phyloP scores from a whole-genome alignment of 2,113 vertebrate species.

The Cranoglanis bouderius region DNA sequence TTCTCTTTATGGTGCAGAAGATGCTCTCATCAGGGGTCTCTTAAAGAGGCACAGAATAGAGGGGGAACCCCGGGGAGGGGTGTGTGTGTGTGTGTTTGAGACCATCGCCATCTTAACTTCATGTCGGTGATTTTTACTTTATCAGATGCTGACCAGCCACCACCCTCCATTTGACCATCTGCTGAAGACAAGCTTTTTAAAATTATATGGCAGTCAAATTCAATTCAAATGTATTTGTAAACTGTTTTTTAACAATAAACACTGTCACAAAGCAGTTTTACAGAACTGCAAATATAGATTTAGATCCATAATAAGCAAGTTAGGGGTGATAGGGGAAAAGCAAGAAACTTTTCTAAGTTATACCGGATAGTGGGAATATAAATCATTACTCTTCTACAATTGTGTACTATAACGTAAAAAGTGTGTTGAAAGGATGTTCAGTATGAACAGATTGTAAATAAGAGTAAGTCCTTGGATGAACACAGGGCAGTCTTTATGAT shows the following conservation, averaged over 20 bases:
- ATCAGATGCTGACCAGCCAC: conserved; percentile 68
- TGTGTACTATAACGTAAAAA: not conserved
- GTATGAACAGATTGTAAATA: not conserved
- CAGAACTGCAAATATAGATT: not conserved
- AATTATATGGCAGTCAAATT: not conserved
- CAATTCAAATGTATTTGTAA: not conserved
- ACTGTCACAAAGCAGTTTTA: not conserved
- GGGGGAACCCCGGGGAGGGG: conserved; percentile 48
- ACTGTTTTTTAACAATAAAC: not conserved
- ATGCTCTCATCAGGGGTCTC: conserved; percentile 77
- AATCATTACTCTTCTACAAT: not conserved
- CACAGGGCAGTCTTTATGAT: not conserved
- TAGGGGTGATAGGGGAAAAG: not conserved
- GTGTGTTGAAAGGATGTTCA: not conserved
- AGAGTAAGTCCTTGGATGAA: not conserved
- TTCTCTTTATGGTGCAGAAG: conserved; percentile 77
- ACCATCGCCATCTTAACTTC: not conserved
- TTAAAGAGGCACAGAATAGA: conserved; percentile 68
- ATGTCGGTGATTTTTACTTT: conserved; percentile 34
- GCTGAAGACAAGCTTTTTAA: conserved; percentile 39
- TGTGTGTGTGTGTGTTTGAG: not conserved
- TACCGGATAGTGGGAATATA: not conserved
- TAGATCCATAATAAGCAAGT: not conserved
- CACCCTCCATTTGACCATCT: conserved; percentile 53
- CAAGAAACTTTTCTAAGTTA: not conserved